Evolutionary conservation across 1,140 invertebrate genomes (phyloP), one percentile per base, ranked within the genome.

Genomic region (Dolichoris vasculosae): DNA sequence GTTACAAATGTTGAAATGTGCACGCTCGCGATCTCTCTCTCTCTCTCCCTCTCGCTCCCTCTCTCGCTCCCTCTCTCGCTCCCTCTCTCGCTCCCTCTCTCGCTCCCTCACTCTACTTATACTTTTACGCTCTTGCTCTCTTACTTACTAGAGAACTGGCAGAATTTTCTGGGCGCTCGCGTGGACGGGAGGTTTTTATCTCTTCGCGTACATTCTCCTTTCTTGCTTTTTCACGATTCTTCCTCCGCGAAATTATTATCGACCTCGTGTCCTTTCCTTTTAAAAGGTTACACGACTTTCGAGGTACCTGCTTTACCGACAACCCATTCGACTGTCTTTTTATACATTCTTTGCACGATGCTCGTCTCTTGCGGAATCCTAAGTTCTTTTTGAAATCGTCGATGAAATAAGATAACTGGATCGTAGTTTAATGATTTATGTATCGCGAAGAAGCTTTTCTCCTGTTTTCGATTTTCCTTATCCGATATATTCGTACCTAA

Each of bases 1-100:
- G 84, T 78, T 85, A 85, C 84, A 85, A 85, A 85, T 85, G 84
- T 85, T 85, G 78, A 85, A 85, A 85, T 81, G 84, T 75, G 78
- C 78, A 40, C 64, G 76, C 81, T 48, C 79, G 40, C 83, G 76
- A 75, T 73, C 76, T n/a, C 26, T 48, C 78, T 73, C 84, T 82
- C 86, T 55, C 84, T 59, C 63, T 84, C 80, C 59, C 87, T 76
- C 55, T 40, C 48, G 43, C 69, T 38, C 77, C 63, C 84, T 55
- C 59, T 80, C 82, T 59, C 86, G 67, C 71, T 51, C 67, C 38
- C 80, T 9, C 38, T 30, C 82, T 30, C 38, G 55, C 78, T n/a
- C 59, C 4, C 79, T 69, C 79, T 51, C 46, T 23, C 38, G 23
- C 82, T 81, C 84, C 82, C 84, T 35, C 76, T 43, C 7, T 3